Evolutionary conservation across 2,113 vertebrate species (phyloP).

Genomic region (Smithornis capensis): DNA sequence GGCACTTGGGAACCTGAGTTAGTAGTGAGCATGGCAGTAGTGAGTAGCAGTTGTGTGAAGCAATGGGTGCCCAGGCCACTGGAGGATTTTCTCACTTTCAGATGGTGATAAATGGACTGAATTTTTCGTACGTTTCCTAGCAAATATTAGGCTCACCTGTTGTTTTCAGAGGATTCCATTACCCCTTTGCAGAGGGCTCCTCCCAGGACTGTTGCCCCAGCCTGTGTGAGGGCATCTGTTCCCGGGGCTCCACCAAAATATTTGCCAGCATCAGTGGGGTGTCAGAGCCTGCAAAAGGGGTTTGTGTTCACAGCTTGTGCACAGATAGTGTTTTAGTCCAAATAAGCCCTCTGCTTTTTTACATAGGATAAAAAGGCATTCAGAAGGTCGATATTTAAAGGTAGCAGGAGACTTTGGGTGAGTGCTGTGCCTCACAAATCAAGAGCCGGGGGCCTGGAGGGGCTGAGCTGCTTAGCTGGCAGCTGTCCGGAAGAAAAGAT

Average conservation of each 20-base stretch:
- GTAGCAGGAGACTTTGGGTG: fast-evolving
- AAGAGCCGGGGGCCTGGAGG: neutral
- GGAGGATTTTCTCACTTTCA: neutral
- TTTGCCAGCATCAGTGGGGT: fast-evolving
- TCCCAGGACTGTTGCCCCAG: fast-evolving
- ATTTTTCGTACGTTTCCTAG: neutral
- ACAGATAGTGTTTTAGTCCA: neutral
- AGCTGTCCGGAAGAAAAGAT: neutral
- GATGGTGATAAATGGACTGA: neutral
- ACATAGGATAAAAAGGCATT: neutral
- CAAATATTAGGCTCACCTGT: fast-evolving
- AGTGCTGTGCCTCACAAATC: neutral
- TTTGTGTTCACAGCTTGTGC: neutral
- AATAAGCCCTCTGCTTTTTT: neutral
- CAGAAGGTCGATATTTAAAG: neutral
- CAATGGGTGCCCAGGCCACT: fast-evolving
- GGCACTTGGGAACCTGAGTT: fast-evolving
- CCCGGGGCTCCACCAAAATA: fast-evolving
- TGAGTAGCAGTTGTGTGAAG: fast-evolving
- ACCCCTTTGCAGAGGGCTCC: neutral
- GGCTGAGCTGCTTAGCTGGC: neutral
- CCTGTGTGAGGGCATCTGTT: fast-evolving
- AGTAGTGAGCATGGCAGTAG: fast-evolving
- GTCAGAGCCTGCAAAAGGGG: neutral
- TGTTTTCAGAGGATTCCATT: fast-evolving